Conservation (phyloP, 35 echinoderm and acorn worm species). For the Hemicentrotus pulcherrimus region DNA sequence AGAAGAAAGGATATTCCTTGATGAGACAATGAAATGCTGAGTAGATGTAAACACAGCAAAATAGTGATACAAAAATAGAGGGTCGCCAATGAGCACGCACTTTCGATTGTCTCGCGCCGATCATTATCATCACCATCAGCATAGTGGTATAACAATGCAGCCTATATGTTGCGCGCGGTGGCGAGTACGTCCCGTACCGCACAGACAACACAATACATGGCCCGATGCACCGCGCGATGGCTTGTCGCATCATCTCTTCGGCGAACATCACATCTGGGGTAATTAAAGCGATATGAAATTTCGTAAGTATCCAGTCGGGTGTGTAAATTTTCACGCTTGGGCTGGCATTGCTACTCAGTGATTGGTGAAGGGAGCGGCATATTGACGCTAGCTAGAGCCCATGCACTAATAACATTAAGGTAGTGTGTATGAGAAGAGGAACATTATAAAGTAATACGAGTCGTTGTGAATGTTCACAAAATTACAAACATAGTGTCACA, state of each 20-base stretch:
- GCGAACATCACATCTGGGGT: not conserved
- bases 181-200: not conserved
- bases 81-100: not conserved
- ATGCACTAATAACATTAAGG: not conserved
- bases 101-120: not conserved
- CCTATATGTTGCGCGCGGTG: not conserved
- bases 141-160: not conserved
- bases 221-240: not conserved
- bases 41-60: not conserved
- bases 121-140: not conserved
- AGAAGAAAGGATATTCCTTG: too few species aligned
- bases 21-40: not conserved
- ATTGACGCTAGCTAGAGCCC: not conserved
- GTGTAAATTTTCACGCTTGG: constrained; percentile 29
- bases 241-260: not conserved
- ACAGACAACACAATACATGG: not conserved
- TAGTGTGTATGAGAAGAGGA: too few species aligned
- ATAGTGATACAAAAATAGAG: too few species aligned
- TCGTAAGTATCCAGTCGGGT: not conserved
- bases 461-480: too few species aligned
- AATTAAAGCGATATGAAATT: not conserved
- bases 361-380: not conserved
- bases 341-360: not conserved
- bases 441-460: too few species aligned
- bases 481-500: too few species aligned